Evolutionary conservation across 2,113 vertebrate species (phyloP).

Genomic region (Lepus europaeus): DNA sequence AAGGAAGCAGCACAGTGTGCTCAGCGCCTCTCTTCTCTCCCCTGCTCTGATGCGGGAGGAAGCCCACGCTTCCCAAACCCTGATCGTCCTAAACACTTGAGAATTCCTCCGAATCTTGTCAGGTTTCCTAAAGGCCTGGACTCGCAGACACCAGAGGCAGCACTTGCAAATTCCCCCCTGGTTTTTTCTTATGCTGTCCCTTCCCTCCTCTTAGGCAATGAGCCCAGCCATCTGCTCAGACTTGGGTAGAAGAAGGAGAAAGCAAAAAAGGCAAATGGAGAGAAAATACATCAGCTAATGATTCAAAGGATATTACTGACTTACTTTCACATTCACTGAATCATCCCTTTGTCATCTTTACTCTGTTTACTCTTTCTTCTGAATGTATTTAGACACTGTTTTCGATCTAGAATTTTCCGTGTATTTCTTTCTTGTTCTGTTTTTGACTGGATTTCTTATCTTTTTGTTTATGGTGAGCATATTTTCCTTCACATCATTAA

Average conservation of each 20-base stretch:
- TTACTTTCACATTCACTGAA: conserved; percentile 6
- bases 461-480: conserved; percentile 47
- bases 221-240: conserved; percentile 5
- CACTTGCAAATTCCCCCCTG: neutral
- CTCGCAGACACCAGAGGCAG: neutral
- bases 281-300: neutral
- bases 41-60: neutral
- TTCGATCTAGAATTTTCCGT: conserved; percentile 12
- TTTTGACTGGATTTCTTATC: neutral
- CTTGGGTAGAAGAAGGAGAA: neutral
- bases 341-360: neutral
- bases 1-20: neutral
- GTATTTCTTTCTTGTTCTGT: neutral
- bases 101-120: conserved; percentile 13
- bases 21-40: neutral
- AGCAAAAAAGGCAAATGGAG: neutral
- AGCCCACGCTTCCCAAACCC: neutral
- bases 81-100: neutral
- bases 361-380: neutral
- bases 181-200: neutral
- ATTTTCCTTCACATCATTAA: neutral
- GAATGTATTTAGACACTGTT: conserved; percentile 12
- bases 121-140: neutral
- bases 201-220: neutral
- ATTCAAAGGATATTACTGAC: neutral